These are phyloP conservation scores for Papilio dardanus DNA, from an alignment of 1,140 invertebrate species.

Conservation along the genomic window DNA sequence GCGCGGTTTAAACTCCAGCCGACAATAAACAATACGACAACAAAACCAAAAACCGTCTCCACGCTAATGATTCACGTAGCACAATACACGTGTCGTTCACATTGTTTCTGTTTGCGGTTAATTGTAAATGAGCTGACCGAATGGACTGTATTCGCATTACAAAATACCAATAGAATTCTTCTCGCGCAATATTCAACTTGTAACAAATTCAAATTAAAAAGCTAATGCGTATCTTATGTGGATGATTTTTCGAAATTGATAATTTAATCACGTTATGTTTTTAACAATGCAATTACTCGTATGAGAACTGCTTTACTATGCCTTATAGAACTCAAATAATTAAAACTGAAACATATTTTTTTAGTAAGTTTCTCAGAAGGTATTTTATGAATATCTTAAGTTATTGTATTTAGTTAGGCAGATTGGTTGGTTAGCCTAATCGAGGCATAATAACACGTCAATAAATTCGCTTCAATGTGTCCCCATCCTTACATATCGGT, in stretches of 20 bases:
- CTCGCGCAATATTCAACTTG: background rate
- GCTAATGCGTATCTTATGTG: no score
- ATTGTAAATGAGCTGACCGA: constrained; percentile 60
- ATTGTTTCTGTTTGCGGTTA: constrained; percentile 65
- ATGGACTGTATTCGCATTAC: background rate
- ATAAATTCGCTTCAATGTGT: background rate
- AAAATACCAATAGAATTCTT: background rate
- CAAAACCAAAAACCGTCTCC: constrained; percentile 72
- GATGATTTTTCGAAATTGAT: no score
- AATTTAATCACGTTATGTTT: no score
- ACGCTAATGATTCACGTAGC: constrained; percentile 78
- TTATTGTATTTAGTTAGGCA: background rate
- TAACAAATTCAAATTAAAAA: no score
- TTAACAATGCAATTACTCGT: no score
- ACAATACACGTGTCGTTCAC: constrained; percentile 77
- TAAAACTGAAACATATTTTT: no score
- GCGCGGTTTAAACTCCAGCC: constrained; percentile 53
- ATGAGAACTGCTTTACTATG: no score
- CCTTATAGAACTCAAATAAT: no score
- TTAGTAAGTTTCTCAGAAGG: no score
- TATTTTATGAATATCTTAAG: background rate
- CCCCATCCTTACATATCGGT: background rate
- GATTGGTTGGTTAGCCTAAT: background rate
- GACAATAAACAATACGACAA: constrained; percentile 76
- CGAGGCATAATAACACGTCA: background rate